Evolutionary conservation across 2,797 vertebrate species (phyloP), one percentile per base, ranked within the genome.

Genomic region (Brotula barbata): DNA sequence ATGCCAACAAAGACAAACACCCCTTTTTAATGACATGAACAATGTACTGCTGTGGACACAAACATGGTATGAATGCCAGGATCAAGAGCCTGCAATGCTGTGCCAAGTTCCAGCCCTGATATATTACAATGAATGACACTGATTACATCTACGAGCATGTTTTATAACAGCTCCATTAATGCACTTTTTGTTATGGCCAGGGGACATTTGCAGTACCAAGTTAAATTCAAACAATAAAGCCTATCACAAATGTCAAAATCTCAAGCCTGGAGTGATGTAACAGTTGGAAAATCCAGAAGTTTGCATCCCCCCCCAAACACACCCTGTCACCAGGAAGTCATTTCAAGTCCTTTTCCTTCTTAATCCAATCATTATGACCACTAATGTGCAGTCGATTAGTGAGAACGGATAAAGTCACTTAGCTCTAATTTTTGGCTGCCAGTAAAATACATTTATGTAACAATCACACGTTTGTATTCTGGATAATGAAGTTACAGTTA

Each of bases 201-300:
- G 20, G 41, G 62, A 58, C 12, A 21, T 58, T 51, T 40, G 19
- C 44, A 50, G 33, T 68, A 42, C 25, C 12, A 36, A 43, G 28
- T 64, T 33, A 64, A 62, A 66, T 37, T 72, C 23, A 10, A 20
- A 19, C 68, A 81, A 63, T 50, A 56, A 58, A 72, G 34, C 16
- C 55, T 9, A n/a, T 55, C 57, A 62, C 51, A 28, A 21, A 44
- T 52, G 58, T 66, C 51, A 44, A 58, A 63, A 45, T 33, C 7
- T 31, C 17, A 20, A 39, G 44, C 53, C 63, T 0, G 8, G 17
- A 41, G 39, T 4, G 2, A 45, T n/a, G 40, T 55, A 50, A 68
- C 62, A 58, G 36, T 58, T 67, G 45, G 14, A 16, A 63, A 48
- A 28, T 19, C 15, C 4, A 16, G 13, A 67, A 19, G 15, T 66